A percentile compares a stretch with the other conserved stretches of the same genome.
phyloP scores from a whole-genome alignment of 2,113 vertebrate species.

The Tringa solitaria region DNA sequence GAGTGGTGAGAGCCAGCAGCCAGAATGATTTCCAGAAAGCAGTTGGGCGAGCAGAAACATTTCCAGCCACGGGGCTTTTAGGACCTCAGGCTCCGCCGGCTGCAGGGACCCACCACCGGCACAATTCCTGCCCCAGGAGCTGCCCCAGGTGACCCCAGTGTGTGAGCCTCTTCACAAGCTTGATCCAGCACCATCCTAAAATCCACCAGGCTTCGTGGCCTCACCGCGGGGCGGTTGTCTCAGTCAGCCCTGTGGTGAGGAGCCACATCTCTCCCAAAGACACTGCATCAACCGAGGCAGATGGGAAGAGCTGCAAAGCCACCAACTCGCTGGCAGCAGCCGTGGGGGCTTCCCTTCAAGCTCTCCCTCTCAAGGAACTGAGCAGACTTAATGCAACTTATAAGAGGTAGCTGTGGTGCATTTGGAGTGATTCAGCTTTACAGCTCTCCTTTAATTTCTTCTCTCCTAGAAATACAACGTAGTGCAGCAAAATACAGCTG shows the following conservation, averaged over 20 bases:
- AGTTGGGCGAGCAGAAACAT: background rate
- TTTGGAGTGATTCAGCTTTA: background rate
- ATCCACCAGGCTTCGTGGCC: background rate
- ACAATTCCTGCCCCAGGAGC: background rate
- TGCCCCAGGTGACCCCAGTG: rapidly evolving
- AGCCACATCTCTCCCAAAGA: background rate
- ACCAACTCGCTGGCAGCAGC: rapidly evolving
- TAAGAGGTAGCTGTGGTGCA: background rate
- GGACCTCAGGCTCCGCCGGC: background rate
- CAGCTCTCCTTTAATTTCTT: background rate
- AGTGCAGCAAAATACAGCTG: background rate
- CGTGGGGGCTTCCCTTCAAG: rapidly evolving
- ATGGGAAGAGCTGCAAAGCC: background rate
- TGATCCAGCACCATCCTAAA: background rate
- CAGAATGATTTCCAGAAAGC: background rate
- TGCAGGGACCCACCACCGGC: background rate
- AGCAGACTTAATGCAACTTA: background rate
- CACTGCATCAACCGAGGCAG: background rate
- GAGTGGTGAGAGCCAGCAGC: background rate
- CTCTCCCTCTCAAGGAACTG: background rate
- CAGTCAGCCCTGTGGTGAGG: background rate
- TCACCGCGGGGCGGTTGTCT: background rate
- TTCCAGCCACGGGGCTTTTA: background rate
- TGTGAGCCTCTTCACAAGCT: background rate
- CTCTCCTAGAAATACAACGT: background rate